Evolutionary conservation across 2,888 invertebrate genomes (phyloP), one percentile per base, ranked within the genome.

Genomic region (Tachystola acroxantha): DNA sequence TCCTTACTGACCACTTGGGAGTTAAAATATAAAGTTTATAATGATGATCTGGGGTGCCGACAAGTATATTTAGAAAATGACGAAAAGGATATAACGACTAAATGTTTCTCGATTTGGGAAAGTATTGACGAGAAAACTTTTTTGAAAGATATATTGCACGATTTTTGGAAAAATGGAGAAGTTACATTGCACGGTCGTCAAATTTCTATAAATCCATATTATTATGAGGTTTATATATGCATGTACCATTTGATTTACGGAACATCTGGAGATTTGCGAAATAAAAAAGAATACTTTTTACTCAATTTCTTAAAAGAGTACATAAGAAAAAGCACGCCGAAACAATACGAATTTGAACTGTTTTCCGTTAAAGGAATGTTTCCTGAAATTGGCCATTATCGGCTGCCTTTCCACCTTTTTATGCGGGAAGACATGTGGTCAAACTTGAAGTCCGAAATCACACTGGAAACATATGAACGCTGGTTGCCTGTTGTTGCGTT

Each of bases 161-260:
- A 86, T 55, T 78, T 88, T 50, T 87, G 87, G 81, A 81, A 75
- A 58, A 82, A 76, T 46, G 87, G 88, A 10, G 88, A 88, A 67
- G 71, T 85, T 4, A 69, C 78, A 24, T 59, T 87, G 41, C 79
- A 86, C 43, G 81, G 84, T 12, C 76, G 78, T 35, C 50, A 69
- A 7, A 67, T 87, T 30, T 75, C 79, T 4, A 69, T 88, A 32
- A 87, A 85, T 60, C 82, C 85, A 14, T 88, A 88, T 57, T 82
- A 72, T 57, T 87, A 86, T 48, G 88, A 88, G 66, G 71, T 84
- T 3, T 86, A 76, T 48, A 45, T 82, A 35, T 80, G 82, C 42
- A 85, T 88, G 44, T 76, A 82, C 48, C 55, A 70, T 33, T 57
- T 88, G 32, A 54, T 87, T 40, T 80, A 70, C 53, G 64, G 64